These are phyloP conservation scores for Crypturellus undulatus DNA, from an alignment of 2,113 vertebrate genomes.

Conservation along the genomic window DNA sequence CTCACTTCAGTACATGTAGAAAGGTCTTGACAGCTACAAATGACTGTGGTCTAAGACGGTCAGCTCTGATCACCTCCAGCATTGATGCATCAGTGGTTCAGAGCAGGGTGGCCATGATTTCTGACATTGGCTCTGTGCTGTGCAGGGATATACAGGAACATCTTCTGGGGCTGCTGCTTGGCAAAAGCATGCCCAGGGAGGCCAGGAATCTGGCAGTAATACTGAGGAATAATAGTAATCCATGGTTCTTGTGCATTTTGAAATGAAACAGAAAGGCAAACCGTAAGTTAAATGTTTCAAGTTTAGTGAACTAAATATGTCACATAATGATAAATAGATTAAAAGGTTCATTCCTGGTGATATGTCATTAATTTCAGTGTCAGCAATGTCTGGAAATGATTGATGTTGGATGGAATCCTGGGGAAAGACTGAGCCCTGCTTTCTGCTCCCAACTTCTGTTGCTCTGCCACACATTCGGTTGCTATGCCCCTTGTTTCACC, in stretches of 20 bases:
- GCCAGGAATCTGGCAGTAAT: neutral
- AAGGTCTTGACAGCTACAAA: neutral
- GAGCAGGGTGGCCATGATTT: neutral
- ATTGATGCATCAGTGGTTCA: neutral
- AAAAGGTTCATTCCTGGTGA: neutral
- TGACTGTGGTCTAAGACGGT: neutral
- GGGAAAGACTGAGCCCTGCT: neutral
- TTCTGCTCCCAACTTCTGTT: neutral
- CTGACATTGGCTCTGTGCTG: neutral
- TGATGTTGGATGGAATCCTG: neutral
- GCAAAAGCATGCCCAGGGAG: neutral
- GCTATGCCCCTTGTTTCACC: neutral
- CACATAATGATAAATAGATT: neutral
- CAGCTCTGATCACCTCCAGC: neutral
- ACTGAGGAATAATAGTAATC: rapidly evolving
- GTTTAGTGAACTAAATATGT: neutral
- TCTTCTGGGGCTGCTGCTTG: neutral
- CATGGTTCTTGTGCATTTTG: neutral
- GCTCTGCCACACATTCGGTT: neutral
- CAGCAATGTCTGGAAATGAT: slow-evolving; percentile 19
- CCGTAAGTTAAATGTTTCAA: neutral
- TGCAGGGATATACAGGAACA: neutral
- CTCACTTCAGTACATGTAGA: neutral
- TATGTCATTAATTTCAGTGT: slow-evolving; percentile 11
- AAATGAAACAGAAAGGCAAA: neutral